Evolutionary conservation across 2,888 invertebrate species (phyloP).

Genomic region (Amaurobius ferox): DNA sequence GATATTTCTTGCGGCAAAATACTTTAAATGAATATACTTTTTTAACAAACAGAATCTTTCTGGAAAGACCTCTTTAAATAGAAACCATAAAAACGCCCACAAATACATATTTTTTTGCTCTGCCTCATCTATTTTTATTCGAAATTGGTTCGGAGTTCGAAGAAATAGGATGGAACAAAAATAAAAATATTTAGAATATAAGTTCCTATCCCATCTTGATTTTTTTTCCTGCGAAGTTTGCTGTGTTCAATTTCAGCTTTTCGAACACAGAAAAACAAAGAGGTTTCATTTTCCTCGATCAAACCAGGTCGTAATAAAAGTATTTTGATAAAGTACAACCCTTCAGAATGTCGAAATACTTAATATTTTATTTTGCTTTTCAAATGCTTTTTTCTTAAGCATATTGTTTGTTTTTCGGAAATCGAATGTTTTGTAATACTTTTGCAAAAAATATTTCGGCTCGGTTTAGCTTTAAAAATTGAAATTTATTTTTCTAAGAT

Average conservation of each 20-base stretch:
- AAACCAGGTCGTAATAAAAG: neutral
- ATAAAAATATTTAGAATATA: constrained; percentile 4
- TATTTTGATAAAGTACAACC: neutral
- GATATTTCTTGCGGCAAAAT: too few species aligned
- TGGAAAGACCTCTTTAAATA: too few species aligned
- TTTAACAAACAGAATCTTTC: too few species aligned
- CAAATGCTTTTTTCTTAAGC: neutral
- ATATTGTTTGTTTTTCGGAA: too few species aligned
- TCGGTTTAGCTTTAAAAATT: too few species aligned
- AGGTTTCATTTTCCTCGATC: neutral
- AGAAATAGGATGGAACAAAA: neutral
- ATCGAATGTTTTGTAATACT: too few species aligned
- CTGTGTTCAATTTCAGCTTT: neutral
- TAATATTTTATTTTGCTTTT: neutral
- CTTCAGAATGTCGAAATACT: neutral
- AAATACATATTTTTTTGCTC: neutral
- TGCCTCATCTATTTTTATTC: neutral
- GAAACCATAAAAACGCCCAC: neutral
- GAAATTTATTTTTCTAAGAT: too few species aligned
- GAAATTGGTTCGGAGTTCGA: neutral
- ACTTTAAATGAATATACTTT: too few species aligned
- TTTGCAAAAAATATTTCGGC: too few species aligned
- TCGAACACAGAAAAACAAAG: neutral
- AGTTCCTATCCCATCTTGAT: neutral
- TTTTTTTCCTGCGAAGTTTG: neutral